Evolutionary conservation across 23 tunicate genomes (phyloP).

Genomic region (Phallusia fumigata): DNA sequence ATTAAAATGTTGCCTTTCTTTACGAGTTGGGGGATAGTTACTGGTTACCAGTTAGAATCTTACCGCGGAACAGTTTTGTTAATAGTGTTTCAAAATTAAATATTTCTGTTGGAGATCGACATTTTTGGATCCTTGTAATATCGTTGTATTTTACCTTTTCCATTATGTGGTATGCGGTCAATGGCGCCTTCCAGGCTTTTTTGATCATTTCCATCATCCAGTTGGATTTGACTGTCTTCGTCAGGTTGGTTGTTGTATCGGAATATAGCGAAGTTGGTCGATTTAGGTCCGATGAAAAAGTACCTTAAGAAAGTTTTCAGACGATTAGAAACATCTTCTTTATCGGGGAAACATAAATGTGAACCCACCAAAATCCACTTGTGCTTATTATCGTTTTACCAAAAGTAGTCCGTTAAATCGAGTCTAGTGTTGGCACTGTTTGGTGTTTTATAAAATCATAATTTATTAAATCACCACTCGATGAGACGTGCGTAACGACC

Average conservation of each 20-base stretch:
- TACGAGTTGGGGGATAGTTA: not conserved
- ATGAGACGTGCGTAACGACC: too few species aligned
- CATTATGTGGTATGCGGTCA: constrained; percentile 27
- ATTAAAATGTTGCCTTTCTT: too few species aligned
- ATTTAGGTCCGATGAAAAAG: constrained; percentile 40
- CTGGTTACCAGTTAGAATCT: not conserved
- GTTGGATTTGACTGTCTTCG: constrained; percentile 25
- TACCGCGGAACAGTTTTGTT: too few species aligned
- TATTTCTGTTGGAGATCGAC: not conserved
- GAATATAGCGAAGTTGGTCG: constrained; percentile 51
- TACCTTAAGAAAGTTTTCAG: not conserved
- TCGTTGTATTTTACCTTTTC: constrained; percentile 19
- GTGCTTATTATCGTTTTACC: too few species aligned
- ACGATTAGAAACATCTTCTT: too few species aligned
- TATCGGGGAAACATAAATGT: too few species aligned
- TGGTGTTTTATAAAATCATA: too few species aligned
- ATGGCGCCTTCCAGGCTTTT: not conserved
- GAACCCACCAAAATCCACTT: too few species aligned
- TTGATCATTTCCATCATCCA: constrained; percentile 17
- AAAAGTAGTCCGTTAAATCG: too few species aligned
- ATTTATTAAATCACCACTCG: too few species aligned
- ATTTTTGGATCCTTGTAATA: not conserved
- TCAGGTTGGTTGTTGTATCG: constrained; percentile 35
- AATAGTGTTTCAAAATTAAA: not conserved
- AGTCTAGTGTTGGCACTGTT: too few species aligned